Evolutionary conservation across 2,888 invertebrate species (phyloP).

Genomic region (Mesochorus sp.): DNA sequence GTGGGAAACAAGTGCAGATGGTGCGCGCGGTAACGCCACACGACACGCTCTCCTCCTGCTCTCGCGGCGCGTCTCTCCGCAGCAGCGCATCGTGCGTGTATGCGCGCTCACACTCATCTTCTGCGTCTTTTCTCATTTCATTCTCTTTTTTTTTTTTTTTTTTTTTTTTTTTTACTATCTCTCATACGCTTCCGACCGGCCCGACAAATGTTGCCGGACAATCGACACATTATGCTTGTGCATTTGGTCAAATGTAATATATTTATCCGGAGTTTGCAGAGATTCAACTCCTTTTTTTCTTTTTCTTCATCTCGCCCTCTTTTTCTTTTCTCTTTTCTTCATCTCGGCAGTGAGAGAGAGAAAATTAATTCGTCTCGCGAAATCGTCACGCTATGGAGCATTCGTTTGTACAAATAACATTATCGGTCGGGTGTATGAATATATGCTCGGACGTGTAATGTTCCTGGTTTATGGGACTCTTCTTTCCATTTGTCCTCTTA

Average conservation of each 20-base stretch:
- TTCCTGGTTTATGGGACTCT: no score
- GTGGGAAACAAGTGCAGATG: constrained; percentile 78
- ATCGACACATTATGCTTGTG: constrained; percentile 66
- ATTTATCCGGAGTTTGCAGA: constrained; percentile 49
- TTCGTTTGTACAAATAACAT: no score
- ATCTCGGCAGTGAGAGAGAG: no score
- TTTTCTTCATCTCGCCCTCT: constrained; percentile 5
- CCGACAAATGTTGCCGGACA: constrained; percentile 45
- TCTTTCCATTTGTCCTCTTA: no score
- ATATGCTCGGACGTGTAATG: no score
- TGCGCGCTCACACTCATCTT: neutral
- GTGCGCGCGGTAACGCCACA: constrained; percentile 55
- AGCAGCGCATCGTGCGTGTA: no score
- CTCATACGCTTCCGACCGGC: neutral
- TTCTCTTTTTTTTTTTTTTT: neutral
- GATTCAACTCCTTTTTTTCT: constrained; percentile 18
- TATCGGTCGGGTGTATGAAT: no score
- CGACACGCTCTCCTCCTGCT: constrained; percentile 20
- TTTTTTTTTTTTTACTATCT: neutral
- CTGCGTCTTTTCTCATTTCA: neutral
- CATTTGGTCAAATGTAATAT: constrained; percentile 67
- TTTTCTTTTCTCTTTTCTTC: no score
- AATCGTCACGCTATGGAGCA: neutral
- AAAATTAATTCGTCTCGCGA: constrained; percentile 45
- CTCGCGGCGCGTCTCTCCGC: neutral